Evolutionary conservation across 92 coral and sea anemone genomes (phyloP), one percentile per base, ranked within the genome.

Genomic region (Actinostola sp.): DNA sequence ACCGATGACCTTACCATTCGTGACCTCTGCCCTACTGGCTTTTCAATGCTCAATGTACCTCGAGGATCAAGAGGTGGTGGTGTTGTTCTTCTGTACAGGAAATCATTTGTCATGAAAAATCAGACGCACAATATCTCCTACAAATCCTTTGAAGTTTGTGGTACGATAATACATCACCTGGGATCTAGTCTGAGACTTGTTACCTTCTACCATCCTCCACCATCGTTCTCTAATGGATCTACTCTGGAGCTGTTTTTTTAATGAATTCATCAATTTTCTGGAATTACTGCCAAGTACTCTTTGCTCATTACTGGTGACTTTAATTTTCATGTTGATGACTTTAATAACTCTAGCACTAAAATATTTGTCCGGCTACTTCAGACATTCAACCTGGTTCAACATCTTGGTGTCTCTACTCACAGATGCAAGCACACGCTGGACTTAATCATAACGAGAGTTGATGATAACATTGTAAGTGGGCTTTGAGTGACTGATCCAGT

Each of bases 1-100:
- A 75, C 65, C 36, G 82, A 77, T 67, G 75, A 63, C 10, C 72
- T 43, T 0, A 66, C 45, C 15, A 42, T 63, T 41, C 51, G 70
- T 3, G 70, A 63, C 24, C 51, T 63, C 2, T 63, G 54, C 20
- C 70, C 70, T 31, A 62, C n/a, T 10, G 67, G 67, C 11, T 38
- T 31, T 62, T 57, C 57, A 71, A 32, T 71, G 13, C 35, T 20
- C 20, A 69, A 53, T 56, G 35, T 30, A 27, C 84, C 78, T 32
- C 70, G 71, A 3, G 55, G 20, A n/a, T 12, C 84, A 26, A 71
- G 78, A 17, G 82, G 82, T 31, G 82, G 72, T 16, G 82, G 82
- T 64, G 65, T 76, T 6, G 55, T 66, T 17, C 19, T 76, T 6
- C 1, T 76, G 9, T 65, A 65, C 39, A 76, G 54, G 42, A 52